Evolutionary conservation across 1,140 invertebrate genomes (phyloP).

Genomic region (Aradophagus sp.): DNA sequence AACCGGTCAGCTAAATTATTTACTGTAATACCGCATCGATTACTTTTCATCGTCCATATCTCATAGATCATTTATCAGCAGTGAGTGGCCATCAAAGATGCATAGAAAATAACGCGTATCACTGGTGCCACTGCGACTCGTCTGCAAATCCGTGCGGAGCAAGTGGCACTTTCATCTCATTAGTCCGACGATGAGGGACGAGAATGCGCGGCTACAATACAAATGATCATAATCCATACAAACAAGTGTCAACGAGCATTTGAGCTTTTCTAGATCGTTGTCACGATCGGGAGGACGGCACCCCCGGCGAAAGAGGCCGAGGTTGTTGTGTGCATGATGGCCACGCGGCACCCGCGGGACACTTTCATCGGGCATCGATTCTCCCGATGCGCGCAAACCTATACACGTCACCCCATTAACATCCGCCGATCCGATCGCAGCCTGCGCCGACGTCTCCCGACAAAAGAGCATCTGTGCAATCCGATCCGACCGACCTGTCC

Average conservation of each 20-base stretch:
- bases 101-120: conserved; percentile 17
- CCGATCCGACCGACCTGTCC: conserved; percentile 67
- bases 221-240: conserved; percentile 71
- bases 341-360: conserved; percentile 71
- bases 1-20: too few species aligned
- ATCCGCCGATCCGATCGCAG: conserved; percentile 45
- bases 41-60: too few species aligned
- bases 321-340: too few species aligned
- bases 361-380: conserved; percentile 46
- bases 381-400: conserved; percentile 37
- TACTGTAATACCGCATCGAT: too few species aligned
- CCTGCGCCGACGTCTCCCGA: conserved; percentile 51
- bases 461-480: conserved; percentile 73
- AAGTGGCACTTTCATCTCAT: conserved; percentile 54
- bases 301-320: conserved; percentile 24
- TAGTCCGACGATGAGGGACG: conserved; percentile 42
- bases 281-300: conserved; percentile 50
- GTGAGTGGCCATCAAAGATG: background rate
- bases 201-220: conserved; percentile 61
- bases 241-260: conserved; percentile 74
- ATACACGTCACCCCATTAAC: conserved; percentile 37
- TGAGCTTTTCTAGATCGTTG: conserved; percentile 70
- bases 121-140: conserved; percentile 4
- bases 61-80: too few species aligned
- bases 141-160: conserved; percentile 14